These are phyloP conservation scores for Beroe forskalii DNA, from an alignment of 37 sponge, comb jelly and placozoan genomes.

Conservation along the genomic window DNA sequence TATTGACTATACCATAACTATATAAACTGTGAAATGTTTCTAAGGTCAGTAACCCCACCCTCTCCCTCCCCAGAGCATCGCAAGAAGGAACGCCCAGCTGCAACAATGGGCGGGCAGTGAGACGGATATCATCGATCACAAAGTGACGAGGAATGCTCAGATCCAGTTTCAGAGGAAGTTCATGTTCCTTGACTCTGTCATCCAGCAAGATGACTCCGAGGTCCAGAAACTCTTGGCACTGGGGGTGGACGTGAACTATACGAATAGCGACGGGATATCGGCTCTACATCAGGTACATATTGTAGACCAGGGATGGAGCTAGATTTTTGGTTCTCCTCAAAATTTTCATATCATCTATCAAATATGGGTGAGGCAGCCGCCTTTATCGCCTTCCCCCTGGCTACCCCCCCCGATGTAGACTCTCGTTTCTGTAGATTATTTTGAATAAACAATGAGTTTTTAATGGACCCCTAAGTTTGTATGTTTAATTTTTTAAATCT, in stretches of 20 bases:
- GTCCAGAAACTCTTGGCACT: constrained; percentile 31
- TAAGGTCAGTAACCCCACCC: too few relatives aligned
- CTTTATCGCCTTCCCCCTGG: too few relatives aligned
- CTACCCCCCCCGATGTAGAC: too few relatives aligned
- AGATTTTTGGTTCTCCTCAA: too few relatives aligned
- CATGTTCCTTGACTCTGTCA: constrained; percentile 49
- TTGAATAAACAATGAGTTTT: too few relatives aligned
- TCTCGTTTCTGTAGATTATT: too few relatives aligned
- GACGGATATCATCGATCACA: background rate
- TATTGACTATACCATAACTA: background rate
- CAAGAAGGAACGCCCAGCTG: constrained; percentile 12
- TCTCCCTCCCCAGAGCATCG: background rate
- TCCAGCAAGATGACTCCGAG: constrained; percentile 22
- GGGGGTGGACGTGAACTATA: constrained; percentile 28
- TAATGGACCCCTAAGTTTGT: too few relatives aligned
- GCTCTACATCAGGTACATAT: constrained; percentile 55
- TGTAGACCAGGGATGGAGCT: too few relatives aligned
- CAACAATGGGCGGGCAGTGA: constrained; percentile 17
- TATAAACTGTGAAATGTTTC: background rate
- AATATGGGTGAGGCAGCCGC: too few relatives aligned
- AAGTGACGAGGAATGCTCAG: background rate
- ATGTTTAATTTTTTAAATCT: too few relatives aligned
- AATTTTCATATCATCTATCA: too few relatives aligned
- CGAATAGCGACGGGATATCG: constrained; percentile 18
- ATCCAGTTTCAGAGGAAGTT: constrained; percentile 44